A percentile compares a stretch with the other conserved stretches of the same genome.
Evolutionary conservation across 2,113 vertebrate genomes (phyloP).

Genomic region (Catagonus wagneri): DNA sequence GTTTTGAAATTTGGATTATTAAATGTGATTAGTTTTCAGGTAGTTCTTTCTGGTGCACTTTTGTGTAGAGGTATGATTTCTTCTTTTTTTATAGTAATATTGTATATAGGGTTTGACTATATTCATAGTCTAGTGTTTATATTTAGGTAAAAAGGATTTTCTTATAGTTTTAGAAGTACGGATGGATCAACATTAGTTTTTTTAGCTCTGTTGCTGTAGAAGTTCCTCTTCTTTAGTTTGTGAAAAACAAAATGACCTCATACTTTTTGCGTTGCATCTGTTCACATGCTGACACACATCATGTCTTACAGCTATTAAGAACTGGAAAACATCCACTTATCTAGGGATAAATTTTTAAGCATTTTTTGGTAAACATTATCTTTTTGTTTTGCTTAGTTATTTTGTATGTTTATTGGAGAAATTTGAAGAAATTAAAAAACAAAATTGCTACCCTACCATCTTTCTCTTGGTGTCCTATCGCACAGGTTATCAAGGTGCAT

Average conservation of each 20-base stretch:
- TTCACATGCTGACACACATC: background rate
- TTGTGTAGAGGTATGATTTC: background rate
- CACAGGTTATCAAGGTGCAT: background rate
- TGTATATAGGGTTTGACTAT: background rate
- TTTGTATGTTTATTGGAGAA: background rate
- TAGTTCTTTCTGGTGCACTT: background rate
- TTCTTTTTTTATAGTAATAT: background rate
- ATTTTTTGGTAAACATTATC: background rate
- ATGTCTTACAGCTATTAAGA: background rate
- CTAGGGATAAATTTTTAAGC: background rate
- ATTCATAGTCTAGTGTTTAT: background rate
- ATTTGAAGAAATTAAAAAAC: background rate
- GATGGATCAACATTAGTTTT: background rate
- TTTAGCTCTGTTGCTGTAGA: background rate
- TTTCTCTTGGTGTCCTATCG: background rate
- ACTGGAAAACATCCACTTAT: background rate
- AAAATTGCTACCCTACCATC: background rate
- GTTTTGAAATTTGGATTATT: background rate
- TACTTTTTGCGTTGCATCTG: background rate
- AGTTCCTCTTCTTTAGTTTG: background rate
- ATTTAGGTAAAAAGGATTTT: background rate
- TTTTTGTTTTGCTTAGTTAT: background rate
- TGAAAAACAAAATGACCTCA: background rate
- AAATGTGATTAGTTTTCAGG: background rate
- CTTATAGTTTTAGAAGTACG: background rate